These are phyloP conservation scores for Brotula barbata DNA, from an alignment of 2,797 vertebrate species.

Conservation along the genomic window DNA sequence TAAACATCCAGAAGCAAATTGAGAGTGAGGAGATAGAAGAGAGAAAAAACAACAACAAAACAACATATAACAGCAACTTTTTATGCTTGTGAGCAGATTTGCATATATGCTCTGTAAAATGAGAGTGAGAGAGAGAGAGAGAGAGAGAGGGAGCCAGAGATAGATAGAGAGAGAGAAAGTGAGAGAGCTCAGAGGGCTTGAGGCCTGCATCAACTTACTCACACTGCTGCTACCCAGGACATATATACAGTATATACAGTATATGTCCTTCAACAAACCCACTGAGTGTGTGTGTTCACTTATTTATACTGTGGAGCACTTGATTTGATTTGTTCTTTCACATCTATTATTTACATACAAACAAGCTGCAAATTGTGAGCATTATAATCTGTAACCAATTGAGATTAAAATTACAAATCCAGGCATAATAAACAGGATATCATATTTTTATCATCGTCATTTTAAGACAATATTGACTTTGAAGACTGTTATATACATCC, in stretches of 20 bases:
- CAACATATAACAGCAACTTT: no score
- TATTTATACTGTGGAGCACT: not conserved
- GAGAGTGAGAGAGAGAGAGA: no score
- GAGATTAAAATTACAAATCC: conserved; percentile 9
- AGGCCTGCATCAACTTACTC: conserved; percentile 22
- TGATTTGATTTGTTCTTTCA: conserved; percentile 6
- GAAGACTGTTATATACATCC: no score
- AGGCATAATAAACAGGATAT: not conserved
- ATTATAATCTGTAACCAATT: conserved; percentile 22
- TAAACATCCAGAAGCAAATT: no score
- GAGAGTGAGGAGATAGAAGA: no score
- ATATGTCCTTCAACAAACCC: conserved; percentile 28
- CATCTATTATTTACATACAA: conserved; percentile 22
- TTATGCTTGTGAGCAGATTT: no score
- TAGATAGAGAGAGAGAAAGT: no score
- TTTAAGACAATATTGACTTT: conserved; percentile 3
- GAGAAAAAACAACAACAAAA: no score
- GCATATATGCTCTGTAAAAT: no score
- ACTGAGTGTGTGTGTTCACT: not conserved
- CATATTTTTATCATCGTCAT: conserved; percentile 15
- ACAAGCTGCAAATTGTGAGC: conserved; percentile 37
- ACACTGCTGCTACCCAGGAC: conserved; percentile 23
- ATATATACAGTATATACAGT: no score
- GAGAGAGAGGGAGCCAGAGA: no score
- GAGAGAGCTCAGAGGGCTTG: conserved; percentile 12